A percentile compares a stretch with the other conserved stretches of the same genome.
Evolutionary conservation across 2,797 vertebrate genomes (phyloP).

Genomic region (Eutrigla gurnardus): DNA sequence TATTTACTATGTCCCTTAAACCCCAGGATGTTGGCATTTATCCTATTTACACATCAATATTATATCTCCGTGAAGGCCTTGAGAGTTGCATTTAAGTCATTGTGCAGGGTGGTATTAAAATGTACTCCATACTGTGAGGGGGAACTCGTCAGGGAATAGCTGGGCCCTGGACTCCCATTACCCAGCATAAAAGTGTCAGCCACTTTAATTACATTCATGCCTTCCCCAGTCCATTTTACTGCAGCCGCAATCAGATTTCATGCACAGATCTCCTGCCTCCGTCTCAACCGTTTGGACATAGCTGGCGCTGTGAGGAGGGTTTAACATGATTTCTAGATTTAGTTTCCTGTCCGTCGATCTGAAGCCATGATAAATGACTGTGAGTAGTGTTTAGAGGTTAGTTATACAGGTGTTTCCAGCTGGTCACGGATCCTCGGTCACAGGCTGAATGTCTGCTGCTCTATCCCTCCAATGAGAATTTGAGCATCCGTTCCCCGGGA

Average conservation of each 20-base stretch:
- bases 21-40: conserved; percentile 96
- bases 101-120: conserved; percentile 95
- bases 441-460: conserved; percentile 43
- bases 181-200: conserved; percentile 87
- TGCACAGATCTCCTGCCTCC: conserved; percentile 73
- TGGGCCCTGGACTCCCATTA: conserved; percentile 88
- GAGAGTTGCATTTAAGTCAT: conserved; percentile 96
- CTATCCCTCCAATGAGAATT: conserved; percentile 61
- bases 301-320: conserved; percentile 45
- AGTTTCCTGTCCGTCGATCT: conserved; percentile 18
- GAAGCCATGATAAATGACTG: conserved; percentile 59
- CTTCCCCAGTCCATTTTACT: conserved; percentile 82
- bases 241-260: conserved; percentile 81
- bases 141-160: conserved; percentile 89
- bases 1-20: conserved; percentile 89
- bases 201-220: conserved; percentile 87
- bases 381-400: conserved; percentile 45
- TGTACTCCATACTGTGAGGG: conserved; percentile 86
- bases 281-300: conserved; percentile 67
- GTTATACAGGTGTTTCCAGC: conserved; percentile 63
- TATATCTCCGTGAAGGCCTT: conserved; percentile 92
- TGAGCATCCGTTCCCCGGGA: conserved; percentile 62
- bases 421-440: conserved; percentile 61
- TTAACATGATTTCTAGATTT: conserved; percentile 20
- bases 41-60: conserved; percentile 98